Base-by-base conservation (phyloP, 2,888 invertebrate genomes). In the Eupelmus urozonus region DNA sequence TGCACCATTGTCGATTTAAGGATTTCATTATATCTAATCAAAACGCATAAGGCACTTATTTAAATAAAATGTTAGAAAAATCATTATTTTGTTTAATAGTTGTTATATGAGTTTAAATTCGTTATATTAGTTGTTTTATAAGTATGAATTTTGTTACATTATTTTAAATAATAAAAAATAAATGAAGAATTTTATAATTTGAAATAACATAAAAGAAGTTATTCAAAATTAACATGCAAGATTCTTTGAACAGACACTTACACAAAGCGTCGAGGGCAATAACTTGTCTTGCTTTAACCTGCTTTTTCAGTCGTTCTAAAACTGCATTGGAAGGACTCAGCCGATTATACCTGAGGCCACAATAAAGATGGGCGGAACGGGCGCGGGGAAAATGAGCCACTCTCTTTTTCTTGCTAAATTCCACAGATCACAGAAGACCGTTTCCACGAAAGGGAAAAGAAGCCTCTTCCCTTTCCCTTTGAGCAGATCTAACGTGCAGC, bases 381-480 rank as follows among this genome's bases (percentile, higher is more conserved):
- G 51, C 2, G 16, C 18, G 40, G 55, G 45, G 18, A 34, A 69
- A 74, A 72, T 66, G 67, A 79, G 65, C 53, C 53, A 20, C 45
- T 51, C 62, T 73, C 59, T 75, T 71, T 69, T 65, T 49, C 75
- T 9, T 51, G 20, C 49, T 29, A 40, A 76, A 79, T 79, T 79
- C 79, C 51, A 59, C n/a, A n/a, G 78, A 73, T 77, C 70, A n/a
- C 18, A 27, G 57, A 18, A n/a, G 60, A 66, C 25, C 40, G 63
- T 63, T 78, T 75, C 70, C 45, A 23, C 60, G 63, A 80, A 79
- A 79, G 67, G 53, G 62, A 51, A 76, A 74, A 57, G 65, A 63
- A 67, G 27, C 45, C 1, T 16, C 29, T 2, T 55, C 53, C 4
- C 4, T 42, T 16, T 60, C 18, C 49, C 16, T 18, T 49, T 49